phyloP scores from a whole-genome alignment of 2,113 vertebrate genomes.

The Nyctereutes procyonoides region DNA sequence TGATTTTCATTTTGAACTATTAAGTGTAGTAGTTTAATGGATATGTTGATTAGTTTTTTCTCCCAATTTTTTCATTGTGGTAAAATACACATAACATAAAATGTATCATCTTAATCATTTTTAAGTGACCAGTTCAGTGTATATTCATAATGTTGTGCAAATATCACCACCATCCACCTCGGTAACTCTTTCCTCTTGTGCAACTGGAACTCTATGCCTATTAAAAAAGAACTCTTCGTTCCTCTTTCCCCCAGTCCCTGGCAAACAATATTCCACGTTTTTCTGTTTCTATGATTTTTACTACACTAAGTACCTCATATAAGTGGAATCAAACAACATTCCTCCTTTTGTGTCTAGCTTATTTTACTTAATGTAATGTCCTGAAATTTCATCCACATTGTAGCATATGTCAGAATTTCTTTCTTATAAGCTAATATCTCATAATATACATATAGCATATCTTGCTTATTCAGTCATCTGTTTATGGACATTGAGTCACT shows the following conservation, averaged over 20 bases:
- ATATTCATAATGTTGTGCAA: background rate
- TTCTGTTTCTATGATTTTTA: background rate
- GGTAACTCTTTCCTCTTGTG: background rate
- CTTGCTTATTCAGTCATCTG: background rate
- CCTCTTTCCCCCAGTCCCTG: background rate
- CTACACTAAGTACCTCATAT: background rate
- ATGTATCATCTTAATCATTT: background rate
- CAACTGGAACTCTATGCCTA: background rate
- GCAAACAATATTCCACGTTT: background rate
- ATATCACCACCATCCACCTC: background rate
- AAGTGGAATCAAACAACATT: background rate
- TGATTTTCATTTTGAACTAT: background rate
- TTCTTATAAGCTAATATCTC: background rate
- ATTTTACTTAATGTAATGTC: background rate
- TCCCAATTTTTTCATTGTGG: background rate
- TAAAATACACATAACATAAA: background rate
- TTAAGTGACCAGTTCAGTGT: background rate
- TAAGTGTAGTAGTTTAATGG: background rate
- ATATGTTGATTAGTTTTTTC: background rate
- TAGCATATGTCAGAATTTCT: background rate
- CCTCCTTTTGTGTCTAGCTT: background rate
- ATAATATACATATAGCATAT: background rate
- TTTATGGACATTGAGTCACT: background rate
- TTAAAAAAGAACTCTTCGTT: background rate
- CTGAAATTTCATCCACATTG: background rate